Base-by-base conservation (phyloP, 2,113 vertebrate species). In the Phasianus colchicus region DNA sequence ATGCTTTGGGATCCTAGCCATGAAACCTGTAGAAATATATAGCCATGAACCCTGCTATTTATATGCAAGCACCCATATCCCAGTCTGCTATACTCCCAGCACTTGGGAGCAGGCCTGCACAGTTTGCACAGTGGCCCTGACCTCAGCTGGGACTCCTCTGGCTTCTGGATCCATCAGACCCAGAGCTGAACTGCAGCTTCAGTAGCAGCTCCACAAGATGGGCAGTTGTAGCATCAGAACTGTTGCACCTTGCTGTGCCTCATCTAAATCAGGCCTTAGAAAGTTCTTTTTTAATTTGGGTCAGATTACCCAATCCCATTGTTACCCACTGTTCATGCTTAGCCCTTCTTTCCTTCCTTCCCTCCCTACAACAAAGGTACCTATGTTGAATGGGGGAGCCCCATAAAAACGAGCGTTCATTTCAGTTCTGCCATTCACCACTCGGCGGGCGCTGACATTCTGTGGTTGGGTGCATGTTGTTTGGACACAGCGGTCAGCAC, bases 1-100 rank as follows among this genome's bases (percentile, higher is more conserved):
- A 42, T 24, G 47, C 72, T 81, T 63, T 65, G 57, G 61, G 61
- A 3, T 83, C 61, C 55, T n/a, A 60, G 64, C 34, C 60, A 70
- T 48, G 63, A 93, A 93, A 90, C 54, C 67, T 82, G 36, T 55
- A 50, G 84, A 83, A 92, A 85, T 74, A 50, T 10, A 16, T n/a
- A 73, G 76, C 78, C 52, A 36, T 91, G 85, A 91, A 73, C 60
- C 50, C 60, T 1, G 1, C 0, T 0, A 74, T 88, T 76, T 77
- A 89, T 67, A 66, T 20, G 42, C 42, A 21, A 64, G 65, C 32
- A 29, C 20, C 72, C 52, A 34, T 88, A 87, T 24, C 58, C 55
- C 29, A 50, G 11, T 3, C 50, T 19, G 13, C 15, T 72, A 47
- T 17, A 29, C 36, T 64, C n/a, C 55, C 61, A 77, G 64, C 50